Percentiles rank a stretch among this genome's conserved stretches.
Evolutionary conservation across 2,888 invertebrate species (phyloP).

Genomic region (Hipparchia sbordonii): DNA sequence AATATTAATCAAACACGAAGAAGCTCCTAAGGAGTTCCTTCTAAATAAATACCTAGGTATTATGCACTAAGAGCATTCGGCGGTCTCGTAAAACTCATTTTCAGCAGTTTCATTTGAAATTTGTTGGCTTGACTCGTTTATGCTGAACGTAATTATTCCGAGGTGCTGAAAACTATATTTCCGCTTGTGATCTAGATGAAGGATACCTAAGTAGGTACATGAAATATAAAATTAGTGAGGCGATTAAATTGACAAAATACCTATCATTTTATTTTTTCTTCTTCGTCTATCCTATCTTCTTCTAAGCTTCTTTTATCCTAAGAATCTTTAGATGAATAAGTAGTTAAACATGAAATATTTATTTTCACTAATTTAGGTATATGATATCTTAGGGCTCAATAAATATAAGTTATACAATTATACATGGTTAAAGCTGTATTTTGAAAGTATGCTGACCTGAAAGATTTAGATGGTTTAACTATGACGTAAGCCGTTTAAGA

Average conservation of each 20-base stretch:
- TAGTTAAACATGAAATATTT: no score
- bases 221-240: background rate
- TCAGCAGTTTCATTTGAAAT: slow-evolving; percentile 1
- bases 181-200: background rate
- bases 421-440: background rate
- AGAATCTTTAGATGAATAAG: background rate
- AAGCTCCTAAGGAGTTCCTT: no score
- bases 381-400: no score
- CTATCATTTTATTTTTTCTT: no score
- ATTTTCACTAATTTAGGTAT: no score
- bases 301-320: background rate
- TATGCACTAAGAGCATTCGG: no score
- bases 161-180: slow-evolving; percentile 1
- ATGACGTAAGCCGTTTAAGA: slow-evolving; percentile 51
- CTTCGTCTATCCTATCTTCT: no score
- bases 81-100: background rate
- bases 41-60: no score
- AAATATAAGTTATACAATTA: background rate
- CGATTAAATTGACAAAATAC: background rate
- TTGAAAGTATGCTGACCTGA: background rate
- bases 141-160: no score
- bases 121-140: background rate
- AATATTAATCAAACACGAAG: no score
- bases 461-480: background rate
- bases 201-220: background rate